Evolutionary conservation across 2,113 vertebrate species (phyloP), one percentile per base, ranked within the genome.

Genomic region (Caranx melampygus): DNA sequence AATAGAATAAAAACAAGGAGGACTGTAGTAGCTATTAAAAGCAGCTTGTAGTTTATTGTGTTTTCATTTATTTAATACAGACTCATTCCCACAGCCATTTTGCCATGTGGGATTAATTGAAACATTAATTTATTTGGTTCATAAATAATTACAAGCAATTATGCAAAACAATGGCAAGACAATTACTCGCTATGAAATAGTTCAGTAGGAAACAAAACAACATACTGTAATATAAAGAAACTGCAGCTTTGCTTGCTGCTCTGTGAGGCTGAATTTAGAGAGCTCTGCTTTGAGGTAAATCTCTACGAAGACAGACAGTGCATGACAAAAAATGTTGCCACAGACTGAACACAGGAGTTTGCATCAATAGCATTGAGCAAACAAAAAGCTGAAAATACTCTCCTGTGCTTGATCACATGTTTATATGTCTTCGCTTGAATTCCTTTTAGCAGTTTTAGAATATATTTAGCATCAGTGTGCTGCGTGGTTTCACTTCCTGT

Each of bases 1-100:
- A 42, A 42, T 10, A 42, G 11, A 42, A 37, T 37, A 37, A 37
- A 5, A 37, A 42, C 40, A 42, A 81, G 60, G 62, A 68, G 21
- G 33, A 6, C 26, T 69, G 13, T 44, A 44, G 59, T 49, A 42
- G 26, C 76, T 84, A 67, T 61, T 81, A 78, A 78, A 63, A 63
- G 51, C 49, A 45, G 18, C 20, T 47, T 34, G 42, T n/a, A 44
- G 47, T 26, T 81, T 52, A 16, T 44, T 78, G 34, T 26, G 33
- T 66, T 54, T 72, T 60, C 64, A 71, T 0, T 75, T 18, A 20
- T 75, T 72, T 70, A n/a, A 47, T 49, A 26, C 20, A 63, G 14
- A 74, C 45, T 64, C 26, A 31, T 59, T 61, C 42, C 60, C 11
- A 20, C 35, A 45, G 13, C 63, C 62, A 21, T 14, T 21, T 62